A percentile compares a stretch with the other conserved stretches of the same genome.
These are phyloP conservation scores for Himalopsyche tibetana DNA, from an alignment of 2,888 invertebrate genomes.

Conservation along the genomic window DNA sequence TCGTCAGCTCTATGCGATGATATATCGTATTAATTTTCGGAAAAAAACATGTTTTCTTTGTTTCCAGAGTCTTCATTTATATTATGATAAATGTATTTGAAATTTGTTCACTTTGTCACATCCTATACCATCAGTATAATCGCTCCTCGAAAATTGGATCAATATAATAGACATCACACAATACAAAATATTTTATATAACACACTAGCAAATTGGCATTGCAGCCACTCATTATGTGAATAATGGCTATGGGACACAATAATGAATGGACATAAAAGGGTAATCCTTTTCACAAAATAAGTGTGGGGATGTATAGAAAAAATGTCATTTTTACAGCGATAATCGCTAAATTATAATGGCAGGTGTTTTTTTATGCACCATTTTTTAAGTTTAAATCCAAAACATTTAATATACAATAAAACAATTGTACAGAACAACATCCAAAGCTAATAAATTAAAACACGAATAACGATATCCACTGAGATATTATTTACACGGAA, in stretches of 20 bases:
- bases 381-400: no score
- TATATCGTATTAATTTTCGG: no score
- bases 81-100: no score
- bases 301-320: neutral
- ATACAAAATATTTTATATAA: slow-evolving; percentile 27
- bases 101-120: slow-evolving; percentile 32
- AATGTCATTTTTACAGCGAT: slow-evolving; percentile 29
- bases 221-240: slow-evolving; percentile 44
- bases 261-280: slow-evolving; percentile 46
- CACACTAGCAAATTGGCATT: slow-evolving; percentile 46
- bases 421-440: no score
- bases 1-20: no score
- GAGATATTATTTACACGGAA: no score
- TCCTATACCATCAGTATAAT: slow-evolving; percentile 44
- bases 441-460: no score
- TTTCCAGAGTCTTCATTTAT: no score
- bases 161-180: slow-evolving; percentile 33
- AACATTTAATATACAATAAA: no score
- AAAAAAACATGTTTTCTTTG: no score
- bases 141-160: slow-evolving; percentile 27
- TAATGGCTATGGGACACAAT: slow-evolving; percentile 29
- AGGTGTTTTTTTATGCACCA: no score
- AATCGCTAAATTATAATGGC: slow-evolving; percentile 3
- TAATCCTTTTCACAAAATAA: slow-evolving; percentile 22
- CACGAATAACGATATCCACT: no score